Percentiles rank a stretch among this genome's conserved stretches.
Conservation (phyloP, 2,113 vertebrate species). For the Rhizomys pruinosus region DNA sequence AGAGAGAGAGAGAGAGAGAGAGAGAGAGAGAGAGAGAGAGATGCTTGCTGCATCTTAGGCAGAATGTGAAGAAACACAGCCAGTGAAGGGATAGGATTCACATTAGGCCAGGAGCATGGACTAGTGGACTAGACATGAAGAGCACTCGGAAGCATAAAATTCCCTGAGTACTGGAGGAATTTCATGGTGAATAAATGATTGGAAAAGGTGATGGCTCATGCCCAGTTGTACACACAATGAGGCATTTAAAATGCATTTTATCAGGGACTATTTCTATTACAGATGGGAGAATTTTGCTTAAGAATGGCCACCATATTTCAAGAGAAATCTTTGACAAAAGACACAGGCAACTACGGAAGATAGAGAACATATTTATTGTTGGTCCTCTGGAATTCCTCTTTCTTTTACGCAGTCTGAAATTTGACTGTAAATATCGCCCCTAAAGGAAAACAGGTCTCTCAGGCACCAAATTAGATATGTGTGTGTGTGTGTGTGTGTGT, state of each 20-base stretch:
- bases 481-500: too few relatives aligned
- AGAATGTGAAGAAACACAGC: not conserved
- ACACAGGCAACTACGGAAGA: not conserved
- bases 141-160: not conserved
- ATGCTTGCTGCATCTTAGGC: not conserved
- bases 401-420: slow-evolving; percentile 19
- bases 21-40: not conserved
- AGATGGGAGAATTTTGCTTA: slow-evolving; percentile 24
- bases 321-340: slow-evolving; percentile 49
- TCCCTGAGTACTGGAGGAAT: not conserved
- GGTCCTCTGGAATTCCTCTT: not conserved
- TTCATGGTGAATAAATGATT: slow-evolving; percentile 35
- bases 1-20: too few relatives aligned
- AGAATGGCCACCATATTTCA: slow-evolving; percentile 52
- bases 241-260: slow-evolving; percentile 63
- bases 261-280: slow-evolving; percentile 42
- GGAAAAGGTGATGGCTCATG: slow-evolving; percentile 49
- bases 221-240: slow-evolving; percentile 60
- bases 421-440: not conserved
- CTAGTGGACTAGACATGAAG: not conserved
- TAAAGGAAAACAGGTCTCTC: not conserved
- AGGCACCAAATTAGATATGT: too few relatives aligned
- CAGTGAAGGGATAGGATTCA: not conserved
- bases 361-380: too few relatives aligned
- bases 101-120: not conserved